Base-by-base conservation (phyloP, 2,888 invertebrate genomes). In the Cremastinae sp. region DNA sequence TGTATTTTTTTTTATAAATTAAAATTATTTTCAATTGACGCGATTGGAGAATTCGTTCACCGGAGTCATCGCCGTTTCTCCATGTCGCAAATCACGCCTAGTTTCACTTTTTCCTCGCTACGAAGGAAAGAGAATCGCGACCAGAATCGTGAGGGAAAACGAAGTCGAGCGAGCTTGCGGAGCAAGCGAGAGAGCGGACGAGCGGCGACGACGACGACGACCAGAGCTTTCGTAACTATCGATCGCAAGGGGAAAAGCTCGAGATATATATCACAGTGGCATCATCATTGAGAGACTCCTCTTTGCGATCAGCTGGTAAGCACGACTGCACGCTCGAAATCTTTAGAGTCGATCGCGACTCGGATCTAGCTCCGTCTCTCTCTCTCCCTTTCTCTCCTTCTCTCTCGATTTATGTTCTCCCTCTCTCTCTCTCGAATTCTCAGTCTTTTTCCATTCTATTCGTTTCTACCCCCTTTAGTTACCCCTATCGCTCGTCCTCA, bases 281-380 rank as follows among this genome's bases (percentile, higher is more conserved):
- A 69, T 72, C 61, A 41, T 39, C 9, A 22, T 59, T 58, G 66
- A 9, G 22, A 20, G 58, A 41, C 51, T 59, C 58, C 56, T 58
- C 62, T 45, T 69, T 35, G 47, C 81, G 80, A 83, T 83, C 84
- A 83, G 83, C 83, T 84, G 84, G 28, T 69, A 74, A 78, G 79
- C 74, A 61, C 56, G 79, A 77, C 78, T 79, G 78, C 79, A 82
- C 82, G 80, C 78, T 64, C 73, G 79, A 78, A 73, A 51, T 71
- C 53, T 79, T 79, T 81, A 81, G 80, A 81, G 58, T 72, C 76
- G 65, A 64, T 56, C 53, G 37, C 56, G 64, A 76, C 68, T 28
- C 28, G 66, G 41, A 59, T 71, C 59, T 43, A 45, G 59, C 61
- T 62, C 61, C 77, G 58, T 59, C 69, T 64, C 71, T 61, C 43